These are phyloP conservation scores for Corynorhinus townsendii DNA, from an alignment of 2,113 vertebrate species.

Conservation along the genomic window DNA sequence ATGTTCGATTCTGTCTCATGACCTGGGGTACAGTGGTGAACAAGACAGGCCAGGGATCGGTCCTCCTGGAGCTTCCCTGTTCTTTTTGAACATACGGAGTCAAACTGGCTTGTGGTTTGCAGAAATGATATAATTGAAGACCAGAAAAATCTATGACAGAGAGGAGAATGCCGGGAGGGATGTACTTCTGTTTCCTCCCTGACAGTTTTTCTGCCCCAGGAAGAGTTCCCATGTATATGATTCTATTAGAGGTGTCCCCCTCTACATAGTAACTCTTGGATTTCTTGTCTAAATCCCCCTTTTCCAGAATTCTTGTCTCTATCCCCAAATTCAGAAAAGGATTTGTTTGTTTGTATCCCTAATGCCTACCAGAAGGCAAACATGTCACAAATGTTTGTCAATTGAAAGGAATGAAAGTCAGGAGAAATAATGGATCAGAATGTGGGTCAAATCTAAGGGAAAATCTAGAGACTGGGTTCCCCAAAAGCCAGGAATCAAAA, in stretches of 20 bases:
- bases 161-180: background rate
- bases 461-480: background rate
- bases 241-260: background rate
- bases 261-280: background rate
- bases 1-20: background rate
- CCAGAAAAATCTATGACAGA: background rate
- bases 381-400: background rate
- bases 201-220: background rate
- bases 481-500: background rate
- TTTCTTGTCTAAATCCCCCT: background rate
- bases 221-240: background rate
- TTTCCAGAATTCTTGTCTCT: background rate
- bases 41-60: background rate
- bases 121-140: background rate
- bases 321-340: background rate
- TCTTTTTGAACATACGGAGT: background rate
- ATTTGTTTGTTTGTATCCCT: background rate
- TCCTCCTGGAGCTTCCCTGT: background rate
- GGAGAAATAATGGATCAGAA: background rate
- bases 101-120: background rate
- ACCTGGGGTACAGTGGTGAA: background rate
- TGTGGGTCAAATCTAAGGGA: background rate
- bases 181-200: background rate
- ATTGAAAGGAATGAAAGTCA: slow-evolving; percentile 8
- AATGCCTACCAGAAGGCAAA: background rate